Evolutionary conservation across 1,140 invertebrate species (phyloP).

Genomic region (Panulirus ornatus): DNA sequence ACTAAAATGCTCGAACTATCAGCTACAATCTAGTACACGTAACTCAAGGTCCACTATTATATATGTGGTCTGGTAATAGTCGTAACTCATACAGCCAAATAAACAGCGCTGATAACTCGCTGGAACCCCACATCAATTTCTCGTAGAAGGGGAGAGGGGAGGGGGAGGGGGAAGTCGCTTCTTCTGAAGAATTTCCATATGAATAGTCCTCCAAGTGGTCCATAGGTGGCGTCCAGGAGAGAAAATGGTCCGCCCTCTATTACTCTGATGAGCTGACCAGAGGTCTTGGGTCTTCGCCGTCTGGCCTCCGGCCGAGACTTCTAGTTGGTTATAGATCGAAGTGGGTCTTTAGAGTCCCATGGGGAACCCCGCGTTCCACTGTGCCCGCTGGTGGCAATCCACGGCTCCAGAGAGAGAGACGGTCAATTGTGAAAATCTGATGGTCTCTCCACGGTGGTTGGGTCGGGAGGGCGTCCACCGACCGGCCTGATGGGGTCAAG

Average conservation of each 20-base stretch:
- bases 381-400: too few species aligned
- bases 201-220: constrained; percentile 35
- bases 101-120: constrained; percentile 35
- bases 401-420: too few species aligned
- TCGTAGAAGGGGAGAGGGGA: constrained; percentile 1
- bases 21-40: background rate
- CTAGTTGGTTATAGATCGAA: too few species aligned
- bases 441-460: too few species aligned
- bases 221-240: constrained; percentile 4
- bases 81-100: constrained; percentile 30
- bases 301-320: too few species aligned
- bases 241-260: constrained; percentile 35
- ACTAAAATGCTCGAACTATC: background rate
- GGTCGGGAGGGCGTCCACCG: too few species aligned
- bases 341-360: too few species aligned
- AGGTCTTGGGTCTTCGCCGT: background rate
- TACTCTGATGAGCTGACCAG: constrained; percentile 3
- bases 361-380: too few species aligned
- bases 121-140: constrained; percentile 33
- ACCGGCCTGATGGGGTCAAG: too few species aligned
- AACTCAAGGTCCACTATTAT: background rate
- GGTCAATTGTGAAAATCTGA: too few species aligned
- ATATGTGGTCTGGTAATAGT: constrained; percentile 1
- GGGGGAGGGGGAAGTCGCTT: background rate
- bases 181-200: constrained; percentile 43